Evolutionary conservation across 1,140 invertebrate genomes (phyloP), one percentile per base, ranked within the genome.

Genomic region (Bombus superbus): DNA sequence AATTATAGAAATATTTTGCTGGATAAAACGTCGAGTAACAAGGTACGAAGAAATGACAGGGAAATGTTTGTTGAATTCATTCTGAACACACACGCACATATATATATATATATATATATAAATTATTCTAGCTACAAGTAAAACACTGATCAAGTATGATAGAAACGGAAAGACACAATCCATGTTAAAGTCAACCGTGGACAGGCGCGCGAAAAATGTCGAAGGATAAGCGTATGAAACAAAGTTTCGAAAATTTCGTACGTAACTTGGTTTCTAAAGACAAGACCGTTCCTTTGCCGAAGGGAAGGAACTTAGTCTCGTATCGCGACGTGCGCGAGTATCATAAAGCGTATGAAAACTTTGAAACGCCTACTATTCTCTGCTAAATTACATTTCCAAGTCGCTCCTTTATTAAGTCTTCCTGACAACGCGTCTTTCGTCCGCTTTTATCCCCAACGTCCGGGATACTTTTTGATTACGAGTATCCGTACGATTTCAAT

Each of bases 391-490:
- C 81, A 64, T 82, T 75, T 38, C 22, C 76, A 47, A 47, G 28
- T 22, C 11, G 6, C 74, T 40, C 25, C 28, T 80, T 72, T 53
- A 22, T 40, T 44, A n/a, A 28, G 28, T 32, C 32, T 22, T 40
- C 18, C 18, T 42, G 47, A 35, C 32, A 38, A 32, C 62, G 35
- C 73, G 59, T 83, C 73, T 83, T 47, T 75, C 40, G 68, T n/a
- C 77, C n/a, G 9, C 66, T 44, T 69, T 74, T 72, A 71, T 68
- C 42, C 6, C 28, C 64, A 32, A 18, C 35, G 66, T 77, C 44
- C 73, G 32, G 86, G 87, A 89, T 89, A 89, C 88, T 89, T 85
- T 85, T 83, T 89, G 87, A 89, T 89, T 89, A 88, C 87, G 57
- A 72, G 66, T 78, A 81, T 89, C 80, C 81, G 87, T 78, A 47